Conservation (phyloP, 2,888 invertebrate genomes). For the Mylabris sibirica region DNA sequence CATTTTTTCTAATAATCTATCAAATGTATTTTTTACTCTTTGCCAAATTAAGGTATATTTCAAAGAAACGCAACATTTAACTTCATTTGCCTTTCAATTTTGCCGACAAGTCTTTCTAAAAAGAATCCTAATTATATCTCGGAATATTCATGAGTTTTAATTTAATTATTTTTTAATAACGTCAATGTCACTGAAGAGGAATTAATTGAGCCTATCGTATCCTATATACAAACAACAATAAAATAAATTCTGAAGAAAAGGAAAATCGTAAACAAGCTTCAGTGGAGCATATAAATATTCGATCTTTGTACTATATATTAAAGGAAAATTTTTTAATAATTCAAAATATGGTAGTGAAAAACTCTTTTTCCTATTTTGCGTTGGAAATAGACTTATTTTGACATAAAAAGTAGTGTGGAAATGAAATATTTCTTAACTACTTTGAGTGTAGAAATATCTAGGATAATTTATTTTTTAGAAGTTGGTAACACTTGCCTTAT, state of each 20-base stretch:
- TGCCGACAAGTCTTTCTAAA: slow-evolving; percentile 4
- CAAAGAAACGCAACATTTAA: not conserved
- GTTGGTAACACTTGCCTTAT: too few species aligned
- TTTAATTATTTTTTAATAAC: slow-evolving; percentile 20
- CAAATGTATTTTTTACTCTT: not conserved
- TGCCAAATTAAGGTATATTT: not conserved
- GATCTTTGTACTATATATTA: not conserved
- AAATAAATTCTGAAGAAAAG: not conserved
- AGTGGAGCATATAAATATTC: not conserved
- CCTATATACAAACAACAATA: slow-evolving; percentile 1
- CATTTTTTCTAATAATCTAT: not conserved
- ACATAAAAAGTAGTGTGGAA: too few species aligned
- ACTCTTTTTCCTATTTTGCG: too few species aligned
- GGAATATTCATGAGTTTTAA: slow-evolving; percentile 20
- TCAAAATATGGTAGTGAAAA: not conserved
- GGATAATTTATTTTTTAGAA: too few species aligned
- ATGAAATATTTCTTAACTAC: too few species aligned
- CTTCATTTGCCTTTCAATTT: slow-evolving; percentile 9
- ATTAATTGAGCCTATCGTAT: slow-evolving; percentile 10
- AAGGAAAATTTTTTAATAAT: not conserved
- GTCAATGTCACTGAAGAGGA: slow-evolving; percentile 11
- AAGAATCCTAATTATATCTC: slow-evolving; percentile 15
- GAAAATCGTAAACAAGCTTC: not conserved
- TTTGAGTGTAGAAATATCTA: too few species aligned
- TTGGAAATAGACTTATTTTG: too few species aligned